Percentiles rank a stretch among this genome's conserved stretches.
Conservation (phyloP, 2,113 vertebrate species). For the Solea solea region DNA sequence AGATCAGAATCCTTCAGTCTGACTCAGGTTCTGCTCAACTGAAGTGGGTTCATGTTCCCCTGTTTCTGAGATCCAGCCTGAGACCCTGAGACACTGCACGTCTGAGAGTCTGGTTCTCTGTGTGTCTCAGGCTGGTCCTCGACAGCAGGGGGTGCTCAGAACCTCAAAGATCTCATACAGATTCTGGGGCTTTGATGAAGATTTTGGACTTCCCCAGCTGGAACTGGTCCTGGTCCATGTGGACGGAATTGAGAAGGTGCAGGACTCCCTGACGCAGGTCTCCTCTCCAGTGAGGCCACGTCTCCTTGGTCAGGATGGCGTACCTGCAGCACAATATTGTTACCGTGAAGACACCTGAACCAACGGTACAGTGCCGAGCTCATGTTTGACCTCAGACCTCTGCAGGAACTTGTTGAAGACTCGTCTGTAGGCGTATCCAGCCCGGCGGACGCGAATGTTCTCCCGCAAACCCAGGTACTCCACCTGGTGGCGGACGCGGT, state of each 20-base stretch:
- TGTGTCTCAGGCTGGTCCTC: too few relatives aligned
- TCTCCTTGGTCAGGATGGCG: conserved; percentile 85
- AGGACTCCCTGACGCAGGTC: conserved; percentile 83
- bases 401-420: conserved; percentile 84
- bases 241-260: conserved; percentile 83
- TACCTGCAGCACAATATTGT: conserved; percentile 70
- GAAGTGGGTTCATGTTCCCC: too few relatives aligned
- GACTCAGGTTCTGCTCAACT: background rate
- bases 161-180: conserved; percentile 68
- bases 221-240: conserved; percentile 88
- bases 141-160: too few relatives aligned
- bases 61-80: too few relatives aligned
- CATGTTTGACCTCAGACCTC: conserved; percentile 66
- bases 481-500: conserved; percentile 83
- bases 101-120: too few relatives aligned
- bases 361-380: background rate
- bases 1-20: background rate
- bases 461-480: conserved; percentile 86
- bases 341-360: background rate
- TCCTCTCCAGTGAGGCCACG: conserved; percentile 83
- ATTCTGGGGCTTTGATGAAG: conserved; percentile 89
- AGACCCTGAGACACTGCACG: too few relatives aligned
- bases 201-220: conserved; percentile 85
- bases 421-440: conserved; percentile 83
- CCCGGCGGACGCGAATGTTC: conserved; percentile 85